phyloP scores from a whole-genome alignment of 2,888 invertebrate genomes.

The Oxycera nigricornis region DNA sequence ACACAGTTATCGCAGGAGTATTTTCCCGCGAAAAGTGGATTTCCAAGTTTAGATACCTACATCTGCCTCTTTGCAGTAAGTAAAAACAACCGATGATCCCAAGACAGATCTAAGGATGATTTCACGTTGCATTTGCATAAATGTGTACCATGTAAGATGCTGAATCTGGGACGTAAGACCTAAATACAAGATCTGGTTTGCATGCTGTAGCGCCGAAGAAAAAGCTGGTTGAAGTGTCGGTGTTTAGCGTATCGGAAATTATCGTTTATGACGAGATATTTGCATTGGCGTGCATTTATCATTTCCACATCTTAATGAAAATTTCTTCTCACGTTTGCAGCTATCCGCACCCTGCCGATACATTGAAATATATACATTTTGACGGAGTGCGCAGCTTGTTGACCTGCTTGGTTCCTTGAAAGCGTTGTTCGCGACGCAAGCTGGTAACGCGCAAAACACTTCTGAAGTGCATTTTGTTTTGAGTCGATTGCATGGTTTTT shows the following conservation, averaged over 20 bases:
- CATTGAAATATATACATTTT: background rate
- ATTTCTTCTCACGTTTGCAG: slow-evolving; percentile 40
- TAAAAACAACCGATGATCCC: background rate
- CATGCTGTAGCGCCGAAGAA: slow-evolving; percentile 18
- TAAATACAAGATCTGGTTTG: slow-evolving; percentile 26
- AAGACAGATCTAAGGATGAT: background rate
- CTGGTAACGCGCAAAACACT: background rate
- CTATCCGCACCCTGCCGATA: background rate
- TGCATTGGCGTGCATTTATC: slow-evolving; percentile 39
- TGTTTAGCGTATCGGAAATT: slow-evolving; percentile 36
- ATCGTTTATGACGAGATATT: slow-evolving; percentile 41
- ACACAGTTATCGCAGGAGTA: background rate
- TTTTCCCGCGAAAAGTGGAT: background rate
- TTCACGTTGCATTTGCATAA: background rate
- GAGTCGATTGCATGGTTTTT: background rate
- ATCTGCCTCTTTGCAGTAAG: background rate
- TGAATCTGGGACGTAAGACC: background rate
- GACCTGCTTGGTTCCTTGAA: background rate
- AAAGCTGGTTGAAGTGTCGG: background rate
- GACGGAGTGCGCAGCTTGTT: background rate
- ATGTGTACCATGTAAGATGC: background rate
- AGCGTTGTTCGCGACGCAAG: background rate
- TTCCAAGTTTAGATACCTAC: background rate
- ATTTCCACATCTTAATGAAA: slow-evolving; percentile 41
- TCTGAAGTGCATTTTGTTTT: background rate